Percentiles rank a stretch among this genome's conserved stretches.
These are phyloP conservation scores for Hedychridium roseum DNA, from an alignment of 2,888 invertebrate species.

Conservation along the genomic window DNA sequence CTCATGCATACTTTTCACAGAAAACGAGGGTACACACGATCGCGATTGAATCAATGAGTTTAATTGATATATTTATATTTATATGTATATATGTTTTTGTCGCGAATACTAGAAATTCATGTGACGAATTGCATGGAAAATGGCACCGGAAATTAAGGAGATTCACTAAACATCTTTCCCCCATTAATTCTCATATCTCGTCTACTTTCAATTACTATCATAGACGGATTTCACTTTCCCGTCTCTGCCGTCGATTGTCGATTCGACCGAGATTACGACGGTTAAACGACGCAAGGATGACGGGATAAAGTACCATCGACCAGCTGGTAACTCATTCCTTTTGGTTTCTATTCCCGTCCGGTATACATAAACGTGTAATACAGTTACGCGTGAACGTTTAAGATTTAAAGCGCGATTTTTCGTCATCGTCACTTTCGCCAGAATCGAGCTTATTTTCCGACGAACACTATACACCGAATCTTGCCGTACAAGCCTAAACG, in stretches of 20 bases:
- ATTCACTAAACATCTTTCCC: too few species aligned
- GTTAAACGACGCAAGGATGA: too few species aligned
- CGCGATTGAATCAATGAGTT: constrained; percentile 42
- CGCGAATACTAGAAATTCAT: constrained; percentile 32
- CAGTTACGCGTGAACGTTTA: constrained; percentile 27
- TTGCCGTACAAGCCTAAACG: too few species aligned
- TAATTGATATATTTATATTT: constrained; percentile 26
- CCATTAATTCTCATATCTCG: too few species aligned
- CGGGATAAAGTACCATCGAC: constrained; percentile 32
- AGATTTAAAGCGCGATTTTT: constrained; percentile 20
- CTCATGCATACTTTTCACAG: too few species aligned
- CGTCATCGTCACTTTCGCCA: constrained; percentile 12
- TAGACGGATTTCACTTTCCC: too few species aligned
- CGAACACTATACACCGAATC: too few species aligned
- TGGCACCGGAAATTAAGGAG: constrained; percentile 18
- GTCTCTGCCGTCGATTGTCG: too few species aligned
- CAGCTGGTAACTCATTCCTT: constrained; percentile 27
- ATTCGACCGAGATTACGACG: too few species aligned
- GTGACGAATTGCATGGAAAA: constrained; percentile 31
- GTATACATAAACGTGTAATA: constrained; percentile 20
- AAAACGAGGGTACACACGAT: constrained; percentile 22
- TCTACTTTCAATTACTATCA: too few species aligned
- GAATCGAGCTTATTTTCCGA: too few species aligned
- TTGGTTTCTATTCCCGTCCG: constrained; percentile 19
- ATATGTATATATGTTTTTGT: constrained; percentile 28